A percentile compares a stretch with the other conserved stretches of the same genome.
These are phyloP conservation scores for Pandemis cinnamomeana DNA, from an alignment of 2,888 invertebrate species.

Conservation along the genomic window DNA sequence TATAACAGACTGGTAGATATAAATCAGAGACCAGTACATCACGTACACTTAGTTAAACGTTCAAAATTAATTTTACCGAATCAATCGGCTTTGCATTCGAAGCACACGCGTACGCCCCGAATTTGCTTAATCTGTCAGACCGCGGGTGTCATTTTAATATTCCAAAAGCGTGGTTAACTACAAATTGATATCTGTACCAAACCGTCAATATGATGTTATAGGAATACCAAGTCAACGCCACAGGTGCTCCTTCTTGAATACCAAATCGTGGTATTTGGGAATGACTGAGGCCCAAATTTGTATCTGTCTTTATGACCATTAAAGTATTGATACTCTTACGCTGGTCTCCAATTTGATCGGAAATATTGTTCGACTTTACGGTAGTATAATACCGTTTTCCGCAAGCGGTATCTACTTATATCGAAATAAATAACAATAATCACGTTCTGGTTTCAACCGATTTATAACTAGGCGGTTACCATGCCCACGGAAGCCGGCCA, in stretches of 20 bases:
- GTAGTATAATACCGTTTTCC: neutral
- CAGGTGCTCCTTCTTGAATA: conserved; percentile 59
- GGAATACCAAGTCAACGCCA: conserved; percentile 71
- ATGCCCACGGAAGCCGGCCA: conserved; percentile 54
- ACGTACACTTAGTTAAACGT: conserved; percentile 25
- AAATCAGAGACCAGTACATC: conserved; percentile 19
- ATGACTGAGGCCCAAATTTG: conserved; percentile 36
- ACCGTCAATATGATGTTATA: conserved; percentile 64
- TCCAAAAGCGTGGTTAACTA: conserved; percentile 63
- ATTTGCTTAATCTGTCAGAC: conserved; percentile 41
- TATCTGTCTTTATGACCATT: conserved; percentile 9
- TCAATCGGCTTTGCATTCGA: conserved; percentile 26
- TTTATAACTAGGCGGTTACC: conserved; percentile 49
- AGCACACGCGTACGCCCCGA: conserved; percentile 22
- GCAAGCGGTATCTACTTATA: neutral
- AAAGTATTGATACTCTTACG: neutral
- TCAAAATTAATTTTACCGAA: conserved; percentile 35
- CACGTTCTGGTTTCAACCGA: neutral
- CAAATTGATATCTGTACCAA: conserved; percentile 81
- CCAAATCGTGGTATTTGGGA: conserved; percentile 50
- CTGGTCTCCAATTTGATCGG: neutral
- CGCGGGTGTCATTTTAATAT: conserved; percentile 56
- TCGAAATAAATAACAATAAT: neutral
- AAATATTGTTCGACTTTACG: neutral
- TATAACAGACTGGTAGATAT: conserved; percentile 3